These are phyloP conservation scores for Eumerus sabulonum DNA, from an alignment of 2,888 invertebrate genomes.

Conservation along the genomic window DNA sequence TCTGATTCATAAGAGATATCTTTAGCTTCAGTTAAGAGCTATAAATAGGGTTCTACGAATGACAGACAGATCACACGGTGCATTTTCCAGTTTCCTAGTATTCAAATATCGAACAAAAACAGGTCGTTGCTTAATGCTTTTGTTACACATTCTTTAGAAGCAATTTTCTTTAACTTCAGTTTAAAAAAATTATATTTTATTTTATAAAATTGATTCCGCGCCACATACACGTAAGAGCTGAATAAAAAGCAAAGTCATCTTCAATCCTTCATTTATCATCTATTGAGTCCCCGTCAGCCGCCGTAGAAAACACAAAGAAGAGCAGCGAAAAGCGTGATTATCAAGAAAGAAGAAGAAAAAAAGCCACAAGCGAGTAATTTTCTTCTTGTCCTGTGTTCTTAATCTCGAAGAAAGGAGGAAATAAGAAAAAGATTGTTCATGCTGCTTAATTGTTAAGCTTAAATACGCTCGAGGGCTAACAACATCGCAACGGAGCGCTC, in stretches of 20 bases:
- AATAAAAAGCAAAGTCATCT: constrained; percentile 1
- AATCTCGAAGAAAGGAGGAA: constrained; percentile 8
- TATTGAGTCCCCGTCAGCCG: constrained; percentile 7
- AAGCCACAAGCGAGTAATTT: constrained; percentile 23
- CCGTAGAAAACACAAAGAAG: not conserved
- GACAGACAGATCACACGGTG: constrained; percentile 20
- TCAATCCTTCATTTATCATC: constrained; percentile 6
- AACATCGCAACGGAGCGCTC: constrained; percentile 18
- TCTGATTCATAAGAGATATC: constrained; percentile 16
- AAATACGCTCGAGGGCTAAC: constrained; percentile 30
- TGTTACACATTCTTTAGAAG: no score
- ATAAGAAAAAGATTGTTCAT: constrained; percentile 1
- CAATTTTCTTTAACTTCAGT: not conserved
- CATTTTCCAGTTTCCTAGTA: not conserved
- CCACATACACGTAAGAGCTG: no score
- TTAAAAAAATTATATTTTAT: no score
- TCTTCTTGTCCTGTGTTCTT: constrained; percentile 23
- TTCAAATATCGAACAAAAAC: no score
- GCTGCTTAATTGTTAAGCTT: constrained; percentile 53
- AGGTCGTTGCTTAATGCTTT: no score
- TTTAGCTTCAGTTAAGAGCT: constrained; percentile 4
- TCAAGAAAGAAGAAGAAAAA: not conserved
- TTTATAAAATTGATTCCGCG: no score
- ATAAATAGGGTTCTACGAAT: constrained; percentile 16
- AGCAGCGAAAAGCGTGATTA: no score